These are phyloP conservation scores for Calycopis cecrops DNA, from an alignment of 1,140 invertebrate genomes.

Conservation along the genomic window DNA sequence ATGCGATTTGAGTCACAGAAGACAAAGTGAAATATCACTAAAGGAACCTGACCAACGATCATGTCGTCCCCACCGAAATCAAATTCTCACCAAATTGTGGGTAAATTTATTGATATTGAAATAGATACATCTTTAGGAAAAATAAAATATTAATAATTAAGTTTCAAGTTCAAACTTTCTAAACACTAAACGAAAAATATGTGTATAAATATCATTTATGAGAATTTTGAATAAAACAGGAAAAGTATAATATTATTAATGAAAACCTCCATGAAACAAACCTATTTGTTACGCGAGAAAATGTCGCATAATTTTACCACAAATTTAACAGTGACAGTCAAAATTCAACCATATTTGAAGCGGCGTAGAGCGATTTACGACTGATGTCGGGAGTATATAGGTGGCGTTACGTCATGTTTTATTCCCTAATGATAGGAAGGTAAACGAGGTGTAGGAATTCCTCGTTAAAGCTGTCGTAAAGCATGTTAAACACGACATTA, in stretches of 20 bases:
- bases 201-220: too few relatives aligned
- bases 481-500: constrained; percentile 4
- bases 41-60: too few relatives aligned
- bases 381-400: neutral
- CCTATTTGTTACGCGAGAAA: constrained; percentile 2
- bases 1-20: too few relatives aligned
- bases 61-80: too few relatives aligned
- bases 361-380: neutral
- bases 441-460: constrained; percentile 4
- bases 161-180: too few relatives aligned
- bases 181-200: too few relatives aligned
- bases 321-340: neutral
- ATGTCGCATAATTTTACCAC: constrained; percentile 3
- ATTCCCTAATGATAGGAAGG: constrained; percentile 11
- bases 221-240: too few relatives aligned
- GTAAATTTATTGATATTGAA: too few relatives aligned
- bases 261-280: neutral
- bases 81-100: too few relatives aligned
- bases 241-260: neutral
- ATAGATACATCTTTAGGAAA: too few relatives aligned
- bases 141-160: too few relatives aligned
- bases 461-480: constrained; percentile 1
- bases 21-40: too few relatives aligned
- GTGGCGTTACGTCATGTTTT: constrained; percentile 1
- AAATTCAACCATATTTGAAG: neutral